These are phyloP conservation scores for Pseudolaguvia tuberculata DNA, from an alignment of 2,113 vertebrate species.

Conservation along the genomic window DNA sequence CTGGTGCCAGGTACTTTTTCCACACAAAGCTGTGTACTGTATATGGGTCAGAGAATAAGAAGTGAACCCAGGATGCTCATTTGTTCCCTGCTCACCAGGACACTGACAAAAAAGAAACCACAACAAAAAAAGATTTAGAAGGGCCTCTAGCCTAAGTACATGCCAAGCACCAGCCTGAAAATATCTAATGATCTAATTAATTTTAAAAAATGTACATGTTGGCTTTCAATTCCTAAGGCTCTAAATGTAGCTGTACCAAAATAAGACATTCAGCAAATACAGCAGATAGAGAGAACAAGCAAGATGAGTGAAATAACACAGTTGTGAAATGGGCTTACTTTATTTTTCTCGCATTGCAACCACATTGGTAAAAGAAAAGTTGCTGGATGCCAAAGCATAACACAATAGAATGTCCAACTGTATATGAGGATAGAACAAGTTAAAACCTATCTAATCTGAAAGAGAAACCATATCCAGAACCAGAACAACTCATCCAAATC, in stretches of 20 bases:
- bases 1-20: conserved; percentile 49
- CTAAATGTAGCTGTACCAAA: conserved; percentile 8
- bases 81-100: conserved; percentile 16
- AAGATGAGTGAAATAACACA: conserved; percentile 19
- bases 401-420: conserved; percentile 38
- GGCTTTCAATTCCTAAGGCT: conserved; percentile 20
- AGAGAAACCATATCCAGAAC: neutral
- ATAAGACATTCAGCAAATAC: conserved; percentile 34
- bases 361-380: conserved; percentile 40
- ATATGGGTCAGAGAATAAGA: conserved; percentile 33
- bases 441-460: neutral
- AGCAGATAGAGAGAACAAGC: conserved; percentile 28
- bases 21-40: conserved; percentile 38
- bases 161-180: conserved; percentile 34
- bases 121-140: neutral
- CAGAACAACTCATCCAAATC: neutral
- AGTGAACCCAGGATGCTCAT: neutral
- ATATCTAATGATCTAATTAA: conserved; percentile 47
- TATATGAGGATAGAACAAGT: neutral
- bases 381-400: conserved; percentile 43
- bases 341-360: conserved; percentile 25
- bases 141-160: conserved; percentile 28
- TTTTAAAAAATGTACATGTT: conserved; percentile 20
- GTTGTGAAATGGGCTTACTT: conserved; percentile 38
- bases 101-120: neutral